Base-by-base conservation (phyloP, 2,888 invertebrate species). In the Caenorhabditis imperialis region DNA sequence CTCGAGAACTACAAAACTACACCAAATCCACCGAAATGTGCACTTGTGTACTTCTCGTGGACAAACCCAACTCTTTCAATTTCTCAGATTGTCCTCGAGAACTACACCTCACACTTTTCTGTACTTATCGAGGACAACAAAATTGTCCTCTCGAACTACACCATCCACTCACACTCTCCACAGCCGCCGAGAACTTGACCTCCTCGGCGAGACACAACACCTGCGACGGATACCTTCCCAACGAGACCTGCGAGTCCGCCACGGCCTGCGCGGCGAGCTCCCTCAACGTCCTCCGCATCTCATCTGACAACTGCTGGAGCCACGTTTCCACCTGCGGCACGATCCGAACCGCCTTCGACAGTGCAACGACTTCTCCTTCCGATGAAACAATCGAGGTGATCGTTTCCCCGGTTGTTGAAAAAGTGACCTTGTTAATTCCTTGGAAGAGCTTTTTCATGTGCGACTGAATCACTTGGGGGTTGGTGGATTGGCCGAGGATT, bases 391-490 rank as follows among this genome's bases (percentile, higher is more conserved):
- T 92, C 1, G 93, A 92, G 1, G 91, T 90, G 61, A 93, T 92
- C 18, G 90, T 88, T 84, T 91, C 88, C 82, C 89, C 89, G 81
- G 89, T 89, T 0, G 89, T 88, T 88, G 91, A 92, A 82, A 95
- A 92, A 45, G 92, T 90, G 3, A 97, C 93, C 33, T 78, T 48
- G 67, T 93, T 92, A 62, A 94, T 93, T 1, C 92, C 93, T 87
- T 96, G 94, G 89, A 97, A 99, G 18, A 99, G 90, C 89, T 99
- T 99, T 89, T 95, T 95, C 79, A 99, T 91, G 89, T 99, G 98
- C 1, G 82, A 80, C 89, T 97, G 95, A 88, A 99, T 94, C 3
- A 96, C 93, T 50, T 92, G 91, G 72, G 94, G 93, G 83, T 94
- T 94, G 0, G 94, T 92, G 0, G 94, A 93, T 90, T 96, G 96